These are phyloP conservation scores for Microplitis demolitor DNA, from an alignment of 1,140 invertebrate species.

Conservation along the genomic window DNA sequence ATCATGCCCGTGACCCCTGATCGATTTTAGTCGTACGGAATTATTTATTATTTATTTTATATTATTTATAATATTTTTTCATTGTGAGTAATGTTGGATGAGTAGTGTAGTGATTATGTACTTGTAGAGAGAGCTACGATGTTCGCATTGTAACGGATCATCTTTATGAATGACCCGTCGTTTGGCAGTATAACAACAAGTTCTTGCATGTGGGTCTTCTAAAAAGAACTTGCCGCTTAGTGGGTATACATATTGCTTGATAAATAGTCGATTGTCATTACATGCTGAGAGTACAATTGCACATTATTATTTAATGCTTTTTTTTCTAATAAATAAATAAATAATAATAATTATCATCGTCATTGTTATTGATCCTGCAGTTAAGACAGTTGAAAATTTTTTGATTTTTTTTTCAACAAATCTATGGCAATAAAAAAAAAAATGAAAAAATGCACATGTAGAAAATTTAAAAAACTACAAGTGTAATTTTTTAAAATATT, in stretches of 20 bases:
- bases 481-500: too few relatives aligned
- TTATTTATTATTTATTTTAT: neutral
- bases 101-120: too few relatives aligned
- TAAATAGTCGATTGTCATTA: constrained; percentile 23
- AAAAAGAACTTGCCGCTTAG: neutral
- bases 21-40: neutral
- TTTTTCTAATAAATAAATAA: too few relatives aligned
- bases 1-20: neutral
- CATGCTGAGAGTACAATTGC: constrained; percentile 16
- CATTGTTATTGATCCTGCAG: too few relatives aligned
- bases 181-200: constrained; percentile 23
- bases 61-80: neutral
- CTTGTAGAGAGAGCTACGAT: neutral
- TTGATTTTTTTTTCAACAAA: too few relatives aligned
- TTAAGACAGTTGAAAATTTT: too few relatives aligned
- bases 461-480: too few relatives aligned
- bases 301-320: neutral
- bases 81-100: neutral
- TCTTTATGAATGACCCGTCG: constrained; percentile 28
- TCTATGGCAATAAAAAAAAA: too few relatives aligned
- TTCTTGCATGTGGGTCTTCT: neutral
- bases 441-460: too few relatives aligned
- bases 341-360: too few relatives aligned
- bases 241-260: constrained; percentile 4
- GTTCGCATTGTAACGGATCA: constrained; percentile 25